These are phyloP conservation scores for Carabus problematicus DNA, from an alignment of 2,888 invertebrate genomes.

Conservation along the genomic window DNA sequence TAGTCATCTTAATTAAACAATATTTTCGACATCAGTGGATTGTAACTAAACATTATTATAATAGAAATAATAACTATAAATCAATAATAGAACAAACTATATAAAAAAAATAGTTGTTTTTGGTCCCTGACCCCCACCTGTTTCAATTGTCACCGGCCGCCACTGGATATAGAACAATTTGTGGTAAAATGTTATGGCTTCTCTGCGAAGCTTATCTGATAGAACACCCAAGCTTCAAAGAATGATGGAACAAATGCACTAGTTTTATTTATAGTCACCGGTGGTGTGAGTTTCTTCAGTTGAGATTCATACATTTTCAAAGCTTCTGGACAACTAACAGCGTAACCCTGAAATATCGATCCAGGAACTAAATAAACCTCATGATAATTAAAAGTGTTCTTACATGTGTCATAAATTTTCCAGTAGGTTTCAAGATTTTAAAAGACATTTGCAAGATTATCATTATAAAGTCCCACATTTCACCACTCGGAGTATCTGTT, in stretches of 20 bases:
- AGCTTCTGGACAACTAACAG: constrained; percentile 79
- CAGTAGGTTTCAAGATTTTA: constrained; percentile 77
- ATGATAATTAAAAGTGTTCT: constrained; percentile 46
- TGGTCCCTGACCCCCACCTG: no score
- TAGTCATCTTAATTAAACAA: no score
- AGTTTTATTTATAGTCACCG: constrained; percentile 75
- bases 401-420: constrained; percentile 92
- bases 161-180: constrained; percentile 24
- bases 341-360: constrained; percentile 78
- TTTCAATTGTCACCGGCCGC: no score
- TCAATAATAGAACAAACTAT: no score
- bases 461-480: constrained; percentile 89
- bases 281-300: constrained; percentile 71
- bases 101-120: no score
- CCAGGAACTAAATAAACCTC: no score
- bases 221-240: constrained; percentile 91
- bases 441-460: constrained; percentile 82
- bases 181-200: constrained; percentile 44
- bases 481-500: constrained; percentile 79
- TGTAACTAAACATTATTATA: no score
- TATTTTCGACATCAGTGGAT: no score
- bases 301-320: constrained; percentile 83
- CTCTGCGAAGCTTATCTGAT: constrained; percentile 65
- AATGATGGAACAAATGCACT: constrained; percentile 90
- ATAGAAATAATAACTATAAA: no score